These are phyloP conservation scores for Coptotermes formosanus DNA, from an alignment of 1,140 invertebrate genomes.

Conservation along the genomic window DNA sequence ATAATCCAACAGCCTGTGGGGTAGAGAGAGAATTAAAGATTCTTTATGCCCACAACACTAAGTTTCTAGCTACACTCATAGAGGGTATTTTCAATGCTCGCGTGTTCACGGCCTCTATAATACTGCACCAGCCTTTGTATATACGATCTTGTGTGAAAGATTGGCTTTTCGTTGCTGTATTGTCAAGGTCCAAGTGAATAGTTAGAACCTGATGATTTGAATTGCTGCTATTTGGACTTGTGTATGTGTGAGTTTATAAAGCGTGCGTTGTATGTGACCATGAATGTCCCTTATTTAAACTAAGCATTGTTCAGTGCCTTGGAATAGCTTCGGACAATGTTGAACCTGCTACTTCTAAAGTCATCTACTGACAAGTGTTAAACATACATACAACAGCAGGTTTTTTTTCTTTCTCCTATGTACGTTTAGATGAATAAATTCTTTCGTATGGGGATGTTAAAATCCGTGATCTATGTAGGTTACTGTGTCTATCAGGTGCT, in stretches of 20 bases:
- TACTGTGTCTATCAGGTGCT: background rate
- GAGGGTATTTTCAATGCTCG: conserved; percentile 5
- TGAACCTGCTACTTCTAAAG: background rate
- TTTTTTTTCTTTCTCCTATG: background rate
- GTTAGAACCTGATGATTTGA: background rate
- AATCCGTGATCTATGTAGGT: background rate
- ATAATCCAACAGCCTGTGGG: background rate
- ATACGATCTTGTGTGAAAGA: conserved; percentile 13
- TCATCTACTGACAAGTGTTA: background rate
- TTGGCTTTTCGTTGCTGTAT: conserved; percentile 8
- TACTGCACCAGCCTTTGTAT: background rate
- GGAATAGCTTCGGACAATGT: background rate
- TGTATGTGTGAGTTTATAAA: conserved; percentile 12
- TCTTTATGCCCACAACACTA: conserved; percentile 1
- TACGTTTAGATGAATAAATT: background rate
- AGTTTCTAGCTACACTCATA: background rate
- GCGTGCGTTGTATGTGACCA: background rate
- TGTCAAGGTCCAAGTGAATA: conserved; percentile 2
- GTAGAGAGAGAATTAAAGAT: conserved; percentile 16
- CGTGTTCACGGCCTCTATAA: background rate
- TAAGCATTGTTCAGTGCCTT: conserved; percentile 6
- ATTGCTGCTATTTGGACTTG: background rate
- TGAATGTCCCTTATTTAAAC: conserved; percentile 19
- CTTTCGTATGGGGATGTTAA: background rate
- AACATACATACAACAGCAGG: background rate